These are phyloP conservation scores for Gorsachius goisagi DNA, from an alignment of 2,113 vertebrate genomes.

Conservation along the genomic window DNA sequence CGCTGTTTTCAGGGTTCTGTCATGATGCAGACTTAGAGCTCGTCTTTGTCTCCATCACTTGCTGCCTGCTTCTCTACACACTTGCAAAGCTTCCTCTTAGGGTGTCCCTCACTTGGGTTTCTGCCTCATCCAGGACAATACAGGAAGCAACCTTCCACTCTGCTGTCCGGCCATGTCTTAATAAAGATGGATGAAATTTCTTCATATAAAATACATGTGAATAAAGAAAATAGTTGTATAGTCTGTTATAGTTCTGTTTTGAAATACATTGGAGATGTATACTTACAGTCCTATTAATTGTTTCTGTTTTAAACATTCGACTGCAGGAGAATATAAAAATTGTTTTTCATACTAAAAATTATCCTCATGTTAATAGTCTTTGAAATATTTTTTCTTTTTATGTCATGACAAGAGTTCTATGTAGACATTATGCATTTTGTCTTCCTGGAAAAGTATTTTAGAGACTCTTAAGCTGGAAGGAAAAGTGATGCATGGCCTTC, in stretches of 20 bases:
- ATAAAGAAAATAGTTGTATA: neutral
- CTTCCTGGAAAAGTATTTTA: constrained; percentile 68
- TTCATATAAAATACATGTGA: neutral
- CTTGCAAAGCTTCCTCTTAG: neutral
- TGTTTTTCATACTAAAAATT: neutral
- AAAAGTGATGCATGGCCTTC: constrained; percentile 87
- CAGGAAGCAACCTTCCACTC: neutral
- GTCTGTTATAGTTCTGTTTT: neutral
- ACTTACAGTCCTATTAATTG: neutral
- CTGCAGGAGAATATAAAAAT: neutral
- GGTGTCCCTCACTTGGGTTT: neutral
- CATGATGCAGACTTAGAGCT: neutral
- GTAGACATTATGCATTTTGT: constrained; percentile 7
- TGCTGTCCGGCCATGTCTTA: neutral
- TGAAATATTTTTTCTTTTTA: neutral
- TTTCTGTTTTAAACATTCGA: neutral
- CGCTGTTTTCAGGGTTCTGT: neutral
- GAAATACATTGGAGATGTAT: neutral
- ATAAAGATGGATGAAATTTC: neutral
- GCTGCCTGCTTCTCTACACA: neutral
- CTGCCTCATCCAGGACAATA: neutral
- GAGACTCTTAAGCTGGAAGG: constrained; percentile 87
- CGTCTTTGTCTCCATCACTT: neutral
- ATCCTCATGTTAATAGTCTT: neutral
- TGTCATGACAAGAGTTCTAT: neutral